Evolutionary conservation across 2,888 invertebrate species (phyloP), one percentile per base, ranked within the genome.

Genomic region (Andrena bicolor): DNA sequence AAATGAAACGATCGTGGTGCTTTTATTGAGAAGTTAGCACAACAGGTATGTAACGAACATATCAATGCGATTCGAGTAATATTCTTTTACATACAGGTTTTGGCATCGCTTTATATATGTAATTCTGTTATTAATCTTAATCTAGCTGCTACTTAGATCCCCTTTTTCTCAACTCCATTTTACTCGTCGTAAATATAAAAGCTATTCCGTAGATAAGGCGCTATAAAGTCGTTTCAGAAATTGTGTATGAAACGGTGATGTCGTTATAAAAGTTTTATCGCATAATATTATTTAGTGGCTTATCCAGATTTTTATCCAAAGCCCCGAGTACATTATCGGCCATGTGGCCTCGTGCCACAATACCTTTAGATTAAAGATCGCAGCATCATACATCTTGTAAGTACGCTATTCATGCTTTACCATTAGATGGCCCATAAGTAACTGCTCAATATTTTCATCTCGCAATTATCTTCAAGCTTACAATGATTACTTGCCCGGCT

Each of bases 191-290:
- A 78, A 80, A 78, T 78, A 66, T 32, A 35, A 53, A 16, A 32
- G 61, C 51, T 32, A 80, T 53, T 56, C 23, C 26, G 35, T 10
- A 51, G 75, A 56, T 70, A 61, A 70, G 68, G 32, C 48, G 68
- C 49, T 63, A 49, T 63, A 68, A 49, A 35, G 63, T 30, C 65
- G 69, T 60, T 26, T 53, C 58, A 82, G 75, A 81, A 81, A 81
- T 69, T 80, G 72, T 63, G 74, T 70, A 65, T 68, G 73, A 58
- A 73, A 66, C 82, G 75, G 61, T 58, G 58, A 81, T 66, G 49
- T 58, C 66, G 82, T 65, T 82, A 76, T 81, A 75, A 71, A 82
- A 82, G 65, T 82, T 82, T 82, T 82, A 82, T 74, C 73, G 73
- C 64, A 72, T 69, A 77, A 83, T 83, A 77, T 82, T 77, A 82